Evolutionary conservation across 2,797 vertebrate genomes (phyloP).

Genomic region (Cephalopachus bancanus): DNA sequence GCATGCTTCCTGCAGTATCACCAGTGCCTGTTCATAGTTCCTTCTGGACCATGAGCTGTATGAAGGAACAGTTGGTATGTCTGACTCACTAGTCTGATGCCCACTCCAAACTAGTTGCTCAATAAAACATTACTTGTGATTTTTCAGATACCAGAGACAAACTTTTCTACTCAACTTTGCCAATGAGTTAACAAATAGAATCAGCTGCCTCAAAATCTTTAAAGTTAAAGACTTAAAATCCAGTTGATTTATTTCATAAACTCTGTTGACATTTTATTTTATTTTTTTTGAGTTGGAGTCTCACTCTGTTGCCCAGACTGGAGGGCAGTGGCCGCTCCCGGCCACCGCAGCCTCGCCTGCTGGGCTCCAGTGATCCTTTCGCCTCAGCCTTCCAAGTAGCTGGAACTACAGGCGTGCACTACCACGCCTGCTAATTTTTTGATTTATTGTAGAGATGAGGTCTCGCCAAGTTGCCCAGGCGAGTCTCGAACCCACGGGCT

Average conservation of each 20-base stretch:
- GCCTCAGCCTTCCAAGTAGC: too few species aligned
- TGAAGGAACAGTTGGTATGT: neutral
- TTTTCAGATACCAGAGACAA: neutral
- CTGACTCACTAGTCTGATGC: neutral
- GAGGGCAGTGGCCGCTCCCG: too few species aligned
- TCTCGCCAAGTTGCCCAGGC: too few species aligned
- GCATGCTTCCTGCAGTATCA: neutral
- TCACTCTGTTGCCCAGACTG: too few species aligned
- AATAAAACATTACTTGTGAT: neutral
- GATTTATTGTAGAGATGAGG: too few species aligned
- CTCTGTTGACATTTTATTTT: neutral
- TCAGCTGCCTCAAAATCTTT: neutral
- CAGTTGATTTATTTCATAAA: slow-evolving; percentile 42
- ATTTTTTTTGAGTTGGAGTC: too few species aligned
- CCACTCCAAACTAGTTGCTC: neutral
- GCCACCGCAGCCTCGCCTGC: too few species aligned
- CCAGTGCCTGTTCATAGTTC: neutral
- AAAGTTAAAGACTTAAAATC: slow-evolving; percentile 14
- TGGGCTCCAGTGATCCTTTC: too few species aligned
- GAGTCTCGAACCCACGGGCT: too few species aligned
- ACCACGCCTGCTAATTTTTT: too few species aligned
- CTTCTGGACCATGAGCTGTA: neutral
- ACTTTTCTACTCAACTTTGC: neutral
- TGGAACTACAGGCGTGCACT: too few species aligned
- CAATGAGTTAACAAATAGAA: neutral